These are phyloP conservation scores for Bothrops jararaca DNA, from an alignment of 2,113 vertebrate species.

Conservation along the genomic window DNA sequence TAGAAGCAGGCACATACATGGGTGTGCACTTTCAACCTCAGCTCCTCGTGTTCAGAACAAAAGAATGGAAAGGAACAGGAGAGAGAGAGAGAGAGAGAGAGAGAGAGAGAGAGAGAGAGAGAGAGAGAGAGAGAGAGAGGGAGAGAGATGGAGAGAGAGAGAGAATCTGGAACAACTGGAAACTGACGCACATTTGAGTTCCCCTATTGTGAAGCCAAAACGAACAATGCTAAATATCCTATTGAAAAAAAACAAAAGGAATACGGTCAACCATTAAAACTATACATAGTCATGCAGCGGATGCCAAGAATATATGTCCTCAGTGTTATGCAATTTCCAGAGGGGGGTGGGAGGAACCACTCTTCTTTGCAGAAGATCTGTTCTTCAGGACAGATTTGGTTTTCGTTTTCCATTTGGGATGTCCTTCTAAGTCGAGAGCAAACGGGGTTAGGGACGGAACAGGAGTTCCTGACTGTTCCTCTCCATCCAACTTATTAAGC, in stretches of 20 bases:
- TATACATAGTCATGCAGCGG: neutral
- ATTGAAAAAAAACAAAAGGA: neutral
- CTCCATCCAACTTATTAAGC: neutral
- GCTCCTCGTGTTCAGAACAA: neutral
- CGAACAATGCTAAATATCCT: neutral
- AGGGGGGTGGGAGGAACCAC: neutral
- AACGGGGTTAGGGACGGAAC: fast-evolving
- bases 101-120: no score
- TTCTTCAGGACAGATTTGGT: neutral
- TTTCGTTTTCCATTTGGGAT: slow-evolving; percentile 1
- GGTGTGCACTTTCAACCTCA: neutral
- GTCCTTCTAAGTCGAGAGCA: neutral
- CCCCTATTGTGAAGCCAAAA: neutral
- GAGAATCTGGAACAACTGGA: neutral
- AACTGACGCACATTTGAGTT: neutral
- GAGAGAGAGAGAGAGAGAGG: no score
- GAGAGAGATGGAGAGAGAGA: neutral
- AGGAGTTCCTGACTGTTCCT: neutral
- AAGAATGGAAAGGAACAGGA: neutral
- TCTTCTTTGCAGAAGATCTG: neutral
- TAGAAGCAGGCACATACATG: no score
- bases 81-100: neutral
- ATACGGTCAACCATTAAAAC: neutral
- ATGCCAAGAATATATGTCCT: slow-evolving; percentile 4
- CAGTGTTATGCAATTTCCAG: neutral